Evolutionary conservation across 1,140 invertebrate genomes (phyloP).

Genomic region (Listronotus oregonensis): DNA sequence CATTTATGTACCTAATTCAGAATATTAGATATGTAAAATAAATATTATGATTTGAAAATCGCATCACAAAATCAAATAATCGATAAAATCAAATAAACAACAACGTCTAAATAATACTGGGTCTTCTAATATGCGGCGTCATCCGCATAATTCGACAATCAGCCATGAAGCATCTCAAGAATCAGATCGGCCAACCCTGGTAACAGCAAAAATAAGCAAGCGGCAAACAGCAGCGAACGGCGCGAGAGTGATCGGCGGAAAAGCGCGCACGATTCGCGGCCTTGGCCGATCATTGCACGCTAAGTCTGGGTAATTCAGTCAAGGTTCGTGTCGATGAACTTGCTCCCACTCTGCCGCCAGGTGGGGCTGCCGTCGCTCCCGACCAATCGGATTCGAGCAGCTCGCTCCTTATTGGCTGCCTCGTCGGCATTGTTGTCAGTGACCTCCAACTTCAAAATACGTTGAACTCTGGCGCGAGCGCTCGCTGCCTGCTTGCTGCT

Average conservation of each 20-base stretch:
- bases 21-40: too few species aligned
- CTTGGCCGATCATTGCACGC: slow-evolving; percentile 62
- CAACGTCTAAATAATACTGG: too few species aligned
- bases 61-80: too few species aligned
- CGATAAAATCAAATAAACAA: too few species aligned
- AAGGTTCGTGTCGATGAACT: slow-evolving; percentile 71
- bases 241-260: slow-evolving; percentile 38
- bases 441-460: slow-evolving; percentile 68
- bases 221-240: slow-evolving; percentile 3
- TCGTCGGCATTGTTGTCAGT: slow-evolving; percentile 59
- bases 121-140: slow-evolving; percentile 4
- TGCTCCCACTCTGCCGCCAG: slow-evolving; percentile 44
- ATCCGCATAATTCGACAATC: slow-evolving; percentile 6
- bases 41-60: too few species aligned
- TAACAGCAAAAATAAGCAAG: slow-evolving; percentile 6
- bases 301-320: slow-evolving; percentile 70
- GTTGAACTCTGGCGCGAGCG: slow-evolving; percentile 61
- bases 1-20: too few species aligned
- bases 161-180: slow-evolving; percentile 5
- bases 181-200: slow-evolving; percentile 8
- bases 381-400: slow-evolving; percentile 52
- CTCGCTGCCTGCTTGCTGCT: slow-evolving; percentile 39
- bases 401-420: slow-evolving; percentile 44
- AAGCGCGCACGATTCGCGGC: slow-evolving; percentile 48
- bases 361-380: slow-evolving; percentile 45